A percentile compares a stretch with the other conserved stretches of the same genome.
These are phyloP conservation scores for Mus spicilegus DNA, from an alignment of 2,113 vertebrate genomes.

Conservation along the genomic window DNA sequence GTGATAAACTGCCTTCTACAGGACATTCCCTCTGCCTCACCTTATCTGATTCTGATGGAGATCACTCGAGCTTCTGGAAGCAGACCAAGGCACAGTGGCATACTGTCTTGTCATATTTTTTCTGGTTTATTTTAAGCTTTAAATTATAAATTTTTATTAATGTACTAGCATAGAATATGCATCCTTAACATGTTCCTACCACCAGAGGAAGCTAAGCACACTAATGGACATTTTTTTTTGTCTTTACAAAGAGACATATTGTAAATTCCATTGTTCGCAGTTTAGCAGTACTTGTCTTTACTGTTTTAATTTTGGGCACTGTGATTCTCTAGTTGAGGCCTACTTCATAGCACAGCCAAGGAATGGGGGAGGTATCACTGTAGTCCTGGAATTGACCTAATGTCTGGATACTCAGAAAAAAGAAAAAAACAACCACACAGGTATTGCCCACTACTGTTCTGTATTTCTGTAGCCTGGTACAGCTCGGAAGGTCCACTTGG, in stretches of 20 bases:
- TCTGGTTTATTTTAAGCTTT: neutral
- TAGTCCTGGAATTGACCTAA: neutral
- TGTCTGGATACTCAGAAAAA: too few species aligned
- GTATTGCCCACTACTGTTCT: neutral
- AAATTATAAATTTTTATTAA: neutral
- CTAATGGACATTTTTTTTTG: neutral
- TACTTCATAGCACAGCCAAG: neutral
- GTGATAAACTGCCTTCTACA: neutral
- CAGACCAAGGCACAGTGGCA: neutral
- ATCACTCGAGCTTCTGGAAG: neutral
- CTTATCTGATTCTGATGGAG: neutral
- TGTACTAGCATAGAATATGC: neutral
- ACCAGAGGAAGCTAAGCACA: neutral
- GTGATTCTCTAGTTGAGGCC: neutral
- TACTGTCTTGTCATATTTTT: neutral
- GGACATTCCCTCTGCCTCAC: neutral
- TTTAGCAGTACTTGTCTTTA: neutral
- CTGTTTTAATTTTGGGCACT: neutral
- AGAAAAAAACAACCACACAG: neutral
- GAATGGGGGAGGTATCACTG: rapidly evolving
- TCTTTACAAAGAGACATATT: neutral
- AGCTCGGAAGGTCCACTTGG: neutral
- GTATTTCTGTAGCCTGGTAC: neutral
- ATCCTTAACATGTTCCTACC: neutral
- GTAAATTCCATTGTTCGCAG: neutral